A percentile compares a stretch with the other conserved stretches of the same genome.
These are phyloP conservation scores for Thunnus albacares DNA, from an alignment of 2,797 vertebrate species.

Conservation along the genomic window DNA sequence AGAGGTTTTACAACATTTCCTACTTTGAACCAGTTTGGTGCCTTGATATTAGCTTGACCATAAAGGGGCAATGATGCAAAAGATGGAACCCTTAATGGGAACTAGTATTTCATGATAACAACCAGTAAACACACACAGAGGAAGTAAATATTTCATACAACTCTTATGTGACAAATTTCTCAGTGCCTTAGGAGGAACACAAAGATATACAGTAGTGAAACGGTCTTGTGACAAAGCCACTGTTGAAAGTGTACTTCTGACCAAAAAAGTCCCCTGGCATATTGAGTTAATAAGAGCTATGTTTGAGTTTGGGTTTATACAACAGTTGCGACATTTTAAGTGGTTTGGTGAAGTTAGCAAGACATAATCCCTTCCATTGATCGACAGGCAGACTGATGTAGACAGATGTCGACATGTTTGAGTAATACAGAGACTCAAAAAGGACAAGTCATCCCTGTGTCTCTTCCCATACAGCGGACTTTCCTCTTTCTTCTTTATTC, in stretches of 20 bases:
- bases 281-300: constrained; percentile 58
- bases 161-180: constrained; percentile 43
- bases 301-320: constrained; percentile 55
- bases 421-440: constrained; percentile 43
- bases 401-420: constrained; percentile 29
- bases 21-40: constrained; percentile 14
- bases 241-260: constrained; percentile 52
- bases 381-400: constrained; percentile 37
- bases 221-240: constrained; percentile 53
- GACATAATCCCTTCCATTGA: constrained; percentile 56
- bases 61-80: neutral
- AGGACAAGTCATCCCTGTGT: constrained; percentile 55
- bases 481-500: constrained; percentile 32
- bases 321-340: constrained; percentile 51
- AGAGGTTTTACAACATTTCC: constrained; percentile 32
- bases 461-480: constrained; percentile 23
- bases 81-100: constrained; percentile 32
- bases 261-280: constrained; percentile 69
- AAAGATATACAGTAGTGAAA: constrained; percentile 48
- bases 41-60: constrained; percentile 1
- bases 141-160: constrained; percentile 58
- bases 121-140: constrained; percentile 48
- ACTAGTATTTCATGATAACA: constrained; percentile 40
- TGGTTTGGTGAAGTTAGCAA: constrained; percentile 60
- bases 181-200: constrained; percentile 48